Conservation (phyloP, 1,140 invertebrate genomes). For the Ephestia elutella region DNA sequence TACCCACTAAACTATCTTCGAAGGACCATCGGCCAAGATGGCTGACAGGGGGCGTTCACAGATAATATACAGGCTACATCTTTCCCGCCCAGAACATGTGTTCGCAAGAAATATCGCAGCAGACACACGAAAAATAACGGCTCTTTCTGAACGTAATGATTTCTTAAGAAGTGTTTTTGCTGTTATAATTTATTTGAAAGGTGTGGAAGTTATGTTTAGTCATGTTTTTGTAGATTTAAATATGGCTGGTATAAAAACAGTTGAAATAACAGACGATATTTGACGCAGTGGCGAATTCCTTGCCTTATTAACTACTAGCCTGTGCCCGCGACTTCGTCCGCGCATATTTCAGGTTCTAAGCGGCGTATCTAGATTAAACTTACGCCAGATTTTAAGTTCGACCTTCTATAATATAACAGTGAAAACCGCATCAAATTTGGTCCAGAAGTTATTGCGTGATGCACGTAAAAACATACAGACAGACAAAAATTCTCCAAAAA, state of each 20-base stretch:
- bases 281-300: no score
- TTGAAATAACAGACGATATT: no score
- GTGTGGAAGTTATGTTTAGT: background rate
- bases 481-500: no score
- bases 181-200: background rate
- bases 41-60: slow-evolving; percentile 19
- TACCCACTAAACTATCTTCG: background rate
- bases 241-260: background rate
- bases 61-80: slow-evolving; percentile 14
- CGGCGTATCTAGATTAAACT: no score
- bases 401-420: no score
- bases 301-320: no score
- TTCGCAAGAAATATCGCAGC: slow-evolving; percentile 19
- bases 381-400: no score
- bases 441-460: no score
- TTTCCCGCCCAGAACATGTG: slow-evolving; percentile 24
- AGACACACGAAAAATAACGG: slow-evolving; percentile 9
- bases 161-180: slow-evolving; percentile 1
- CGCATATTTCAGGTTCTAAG: no score
- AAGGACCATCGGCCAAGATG: slow-evolving; percentile 10
- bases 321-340: no score
- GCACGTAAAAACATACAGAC: no score
- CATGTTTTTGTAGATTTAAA: background rate
- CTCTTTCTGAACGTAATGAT: slow-evolving; percentile 3
- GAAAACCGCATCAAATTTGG: no score